Base-by-base conservation (phyloP, 2,888 invertebrate genomes). In the Teinopalpus imperialis region DNA sequence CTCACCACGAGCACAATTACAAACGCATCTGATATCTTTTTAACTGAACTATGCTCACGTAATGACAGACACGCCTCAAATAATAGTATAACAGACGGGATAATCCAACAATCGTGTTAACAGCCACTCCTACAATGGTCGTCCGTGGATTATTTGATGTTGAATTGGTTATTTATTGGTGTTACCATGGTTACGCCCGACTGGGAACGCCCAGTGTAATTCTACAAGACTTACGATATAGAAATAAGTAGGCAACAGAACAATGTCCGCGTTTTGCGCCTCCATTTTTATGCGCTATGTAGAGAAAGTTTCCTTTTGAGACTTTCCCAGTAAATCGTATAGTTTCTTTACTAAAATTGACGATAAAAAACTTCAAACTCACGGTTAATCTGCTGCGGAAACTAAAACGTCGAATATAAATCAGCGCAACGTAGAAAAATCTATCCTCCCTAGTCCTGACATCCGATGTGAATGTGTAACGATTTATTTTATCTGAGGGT, bases 41-140 rank as follows among this genome's bases (percentile, higher is more conserved):
- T 6, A 27, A 40, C 34, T 40, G 16, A 14, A 3, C 45, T 8
- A 14, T 40, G 29, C 34, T 34, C 24, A 44, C 27, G 24, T 35
- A 51, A 36, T 63, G 66, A 66, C 37, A 53, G 68, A 70, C 58
- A 70, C 75, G 73, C 73, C 74, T 77, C 55, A 66, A 68, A 74
- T 74, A 71, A 74, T 66, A 66, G 61, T 65, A 62, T 68, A 52
- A 67, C 58, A 64, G 59, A 65, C 47, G 56, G 69, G 77, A 80
- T 81, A 78, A 81, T 57, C 56, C 42, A 18, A 53, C 53, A 67
- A 81, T 77, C 81, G 65, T 63, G 64, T 77, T 80, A 75, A 63
- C 49, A 59, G 69, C 79, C 77, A 76, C 76, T 72, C 75, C 78
- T 75, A 68, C 72, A 50, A 49, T 54, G 56, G 57, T 48, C 54